These are phyloP conservation scores for Zootoca vivipara DNA, from an alignment of 2,113 vertebrate genomes.

Conservation along the genomic window DNA sequence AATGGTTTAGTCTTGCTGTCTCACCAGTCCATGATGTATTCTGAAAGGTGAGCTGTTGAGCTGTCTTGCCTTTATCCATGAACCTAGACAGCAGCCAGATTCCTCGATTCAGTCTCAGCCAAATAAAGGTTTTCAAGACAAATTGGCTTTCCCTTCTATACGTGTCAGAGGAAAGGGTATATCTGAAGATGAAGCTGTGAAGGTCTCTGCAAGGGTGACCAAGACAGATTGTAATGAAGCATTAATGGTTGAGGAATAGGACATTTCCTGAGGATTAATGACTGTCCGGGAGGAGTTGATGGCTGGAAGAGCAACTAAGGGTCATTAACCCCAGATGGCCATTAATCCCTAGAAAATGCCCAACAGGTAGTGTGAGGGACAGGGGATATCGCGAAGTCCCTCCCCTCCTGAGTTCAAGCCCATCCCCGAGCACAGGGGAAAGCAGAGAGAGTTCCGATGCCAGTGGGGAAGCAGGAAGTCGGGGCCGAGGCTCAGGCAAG, in stretches of 20 bases:
- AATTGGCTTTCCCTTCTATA: background rate
- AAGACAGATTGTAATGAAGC: constrained; percentile 22
- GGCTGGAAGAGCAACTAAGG: constrained; percentile 3
- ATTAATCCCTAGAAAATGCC: constrained; percentile 20
- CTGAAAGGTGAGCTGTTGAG: background rate
- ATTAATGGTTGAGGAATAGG: constrained; percentile 12
- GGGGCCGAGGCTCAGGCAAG: too few relatives aligned
- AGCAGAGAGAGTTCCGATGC: too few relatives aligned
- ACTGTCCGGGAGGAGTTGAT: constrained; percentile 13
- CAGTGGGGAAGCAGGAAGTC: too few relatives aligned
- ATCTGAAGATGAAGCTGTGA: constrained; percentile 11
- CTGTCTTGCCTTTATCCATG: background rate
- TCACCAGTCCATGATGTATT: background rate
- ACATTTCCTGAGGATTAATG: constrained; percentile 28
- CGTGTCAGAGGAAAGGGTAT: background rate
- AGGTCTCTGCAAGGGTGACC: constrained; percentile 27
- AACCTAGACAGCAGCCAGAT: background rate
- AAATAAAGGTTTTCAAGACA: background rate
- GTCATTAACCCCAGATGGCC: constrained; percentile 26
- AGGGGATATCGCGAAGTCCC: too few relatives aligned
- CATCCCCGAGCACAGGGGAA: too few relatives aligned
- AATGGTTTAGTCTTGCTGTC: background rate
- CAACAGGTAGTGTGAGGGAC: too few relatives aligned
- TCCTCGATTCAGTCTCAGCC: background rate
- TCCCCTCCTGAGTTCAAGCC: too few relatives aligned